Conservation (phyloP, 2,113 vertebrate genomes). For the Sturnus vulgaris region DNA sequence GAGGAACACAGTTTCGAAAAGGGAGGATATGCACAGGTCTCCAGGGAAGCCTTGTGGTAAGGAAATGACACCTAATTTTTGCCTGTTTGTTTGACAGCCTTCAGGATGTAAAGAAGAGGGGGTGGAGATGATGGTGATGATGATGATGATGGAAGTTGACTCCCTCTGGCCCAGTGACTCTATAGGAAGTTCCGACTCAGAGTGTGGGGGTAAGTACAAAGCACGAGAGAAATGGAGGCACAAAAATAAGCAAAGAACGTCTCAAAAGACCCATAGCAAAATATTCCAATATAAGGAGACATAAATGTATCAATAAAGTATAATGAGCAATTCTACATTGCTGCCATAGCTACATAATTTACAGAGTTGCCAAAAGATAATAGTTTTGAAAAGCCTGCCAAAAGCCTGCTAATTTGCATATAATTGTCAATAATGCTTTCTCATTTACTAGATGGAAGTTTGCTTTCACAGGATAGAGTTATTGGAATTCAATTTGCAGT, state of each 20-base stretch:
- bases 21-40: not conserved
- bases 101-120: not conserved
- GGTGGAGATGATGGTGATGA: not conserved
- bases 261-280: not conserved
- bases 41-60: not conserved
- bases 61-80: not conserved
- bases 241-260: not conserved
- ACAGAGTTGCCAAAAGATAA: constrained; percentile 60
- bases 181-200: not conserved
- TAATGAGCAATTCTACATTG: constrained; percentile 55
- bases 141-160: not conserved
- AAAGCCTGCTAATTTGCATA: constrained; percentile 62
- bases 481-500: constrained; percentile 63
- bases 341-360: constrained; percentile 56
- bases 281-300: not conserved
- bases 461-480: constrained; percentile 53
- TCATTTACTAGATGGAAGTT: constrained; percentile 57
- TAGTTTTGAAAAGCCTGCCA: constrained; percentile 55
- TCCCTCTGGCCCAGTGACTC: not conserved
- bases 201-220: constrained; percentile 6
- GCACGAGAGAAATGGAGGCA: not conserved
- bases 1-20: not conserved
- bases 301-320: constrained; percentile 47
- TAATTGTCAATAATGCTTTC: constrained; percentile 62
- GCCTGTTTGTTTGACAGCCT: not conserved